Evolutionary conservation across 1,140 invertebrate species (phyloP).

Genomic region (Ostrea denselamellosa): DNA sequence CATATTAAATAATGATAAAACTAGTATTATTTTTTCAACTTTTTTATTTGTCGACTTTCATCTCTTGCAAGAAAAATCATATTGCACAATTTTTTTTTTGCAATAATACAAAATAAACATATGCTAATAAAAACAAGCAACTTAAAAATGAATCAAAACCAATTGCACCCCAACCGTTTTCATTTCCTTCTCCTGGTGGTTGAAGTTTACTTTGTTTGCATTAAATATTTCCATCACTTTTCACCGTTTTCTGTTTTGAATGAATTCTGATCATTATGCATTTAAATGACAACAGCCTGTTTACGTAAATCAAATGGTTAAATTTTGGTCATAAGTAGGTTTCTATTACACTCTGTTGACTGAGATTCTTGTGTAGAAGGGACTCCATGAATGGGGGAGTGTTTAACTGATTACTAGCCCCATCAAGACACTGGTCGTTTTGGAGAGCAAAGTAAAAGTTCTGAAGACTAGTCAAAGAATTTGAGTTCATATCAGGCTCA

Average conservation of each 20-base stretch:
- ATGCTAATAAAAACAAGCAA: not conserved
- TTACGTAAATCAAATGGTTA: not conserved
- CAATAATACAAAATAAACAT: not conserved
- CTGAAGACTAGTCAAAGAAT: slow-evolving; percentile 59
- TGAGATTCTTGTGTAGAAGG: slow-evolving; percentile 42
- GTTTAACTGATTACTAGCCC: slow-evolving; percentile 14
- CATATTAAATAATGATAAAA: not conserved
- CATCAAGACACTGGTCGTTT: not conserved
- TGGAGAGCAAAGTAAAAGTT: slow-evolving; percentile 49
- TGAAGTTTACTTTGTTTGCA: too few relatives aligned
- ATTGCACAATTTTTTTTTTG: slow-evolving; percentile 7
- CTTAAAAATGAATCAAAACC: not conserved
- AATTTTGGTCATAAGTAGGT: slow-evolving; percentile 46
- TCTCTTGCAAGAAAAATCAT: not conserved
- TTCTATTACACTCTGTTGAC: slow-evolving; percentile 48
- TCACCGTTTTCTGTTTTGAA: not conserved
- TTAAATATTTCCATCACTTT: too few relatives aligned
- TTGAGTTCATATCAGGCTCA: slow-evolving; percentile 56
- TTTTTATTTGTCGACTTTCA: not conserved
- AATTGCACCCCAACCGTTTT: not conserved
- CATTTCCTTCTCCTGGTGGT: too few relatives aligned
- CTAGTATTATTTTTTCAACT: not conserved
- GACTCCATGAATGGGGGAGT: slow-evolving; percentile 33
- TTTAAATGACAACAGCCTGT: not conserved
- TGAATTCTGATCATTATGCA: not conserved